Conservation (phyloP, 1,140 invertebrate genomes). For the Polypedilum pembai region DNA sequence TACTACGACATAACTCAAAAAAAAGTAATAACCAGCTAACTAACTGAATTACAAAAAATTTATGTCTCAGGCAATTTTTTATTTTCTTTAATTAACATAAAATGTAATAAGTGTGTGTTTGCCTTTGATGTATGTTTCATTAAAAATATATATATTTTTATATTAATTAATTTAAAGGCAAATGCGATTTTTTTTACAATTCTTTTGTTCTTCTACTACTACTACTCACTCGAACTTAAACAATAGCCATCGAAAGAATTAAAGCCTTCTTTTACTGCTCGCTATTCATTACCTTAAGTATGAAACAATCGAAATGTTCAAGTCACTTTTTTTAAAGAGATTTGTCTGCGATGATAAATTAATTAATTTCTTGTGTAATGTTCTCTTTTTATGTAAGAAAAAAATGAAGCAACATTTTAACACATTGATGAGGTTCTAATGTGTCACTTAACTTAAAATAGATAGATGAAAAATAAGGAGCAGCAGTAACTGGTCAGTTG, state of each 20-base stretch:
- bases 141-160: not conserved
- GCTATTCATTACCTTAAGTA: not conserved
- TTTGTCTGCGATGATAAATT: slow-evolving; percentile 13
- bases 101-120: not conserved
- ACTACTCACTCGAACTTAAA: not conserved
- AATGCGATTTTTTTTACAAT: slow-evolving; percentile 27
- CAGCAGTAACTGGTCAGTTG: not conserved
- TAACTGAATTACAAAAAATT: slow-evolving; percentile 5
- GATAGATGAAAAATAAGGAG: not conserved
- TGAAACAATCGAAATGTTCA: not conserved
- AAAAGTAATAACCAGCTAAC: not conserved
- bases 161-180: slow-evolving; percentile 23
- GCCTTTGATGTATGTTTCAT: slow-evolving; percentile 26
- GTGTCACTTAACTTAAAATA: not conserved
- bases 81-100: slow-evolving; percentile 22
- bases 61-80: not conserved
- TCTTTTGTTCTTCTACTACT: not conserved
- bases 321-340: slow-evolving; percentile 6
- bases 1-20: not conserved
- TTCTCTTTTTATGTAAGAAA: not conserved
- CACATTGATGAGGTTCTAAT: slow-evolving; percentile 17
- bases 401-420: not conserved
- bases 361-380: slow-evolving; percentile 14
- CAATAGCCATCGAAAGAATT: slow-evolving; percentile 8
- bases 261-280: not conserved